Evolutionary conservation across 2,888 invertebrate species (phyloP).

Genomic region (Cataglyphis altisquamis): DNA sequence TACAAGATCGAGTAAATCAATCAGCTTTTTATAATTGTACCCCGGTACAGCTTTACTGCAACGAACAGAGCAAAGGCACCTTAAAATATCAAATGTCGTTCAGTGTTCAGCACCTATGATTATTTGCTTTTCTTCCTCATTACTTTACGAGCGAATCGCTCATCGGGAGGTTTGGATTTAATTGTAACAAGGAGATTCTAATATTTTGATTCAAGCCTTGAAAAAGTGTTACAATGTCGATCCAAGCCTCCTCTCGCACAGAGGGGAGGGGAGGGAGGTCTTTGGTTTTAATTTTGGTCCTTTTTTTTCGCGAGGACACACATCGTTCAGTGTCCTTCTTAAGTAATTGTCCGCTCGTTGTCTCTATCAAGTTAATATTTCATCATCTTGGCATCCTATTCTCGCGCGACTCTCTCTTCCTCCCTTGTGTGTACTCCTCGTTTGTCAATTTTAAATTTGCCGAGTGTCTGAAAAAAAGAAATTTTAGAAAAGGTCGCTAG

Average conservation of each 20-base stretch:
- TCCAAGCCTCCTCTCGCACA: conserved; percentile 35
- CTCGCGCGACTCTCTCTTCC: background rate
- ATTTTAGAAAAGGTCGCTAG: conserved; percentile 19
- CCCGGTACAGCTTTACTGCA: conserved; percentile 48
- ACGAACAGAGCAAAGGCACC: conserved; percentile 71
- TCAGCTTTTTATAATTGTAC: conserved; percentile 38
- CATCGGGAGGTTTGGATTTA: conserved; percentile 8
- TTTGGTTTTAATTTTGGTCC: conserved; percentile 68
- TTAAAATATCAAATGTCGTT: conserved; percentile 63
- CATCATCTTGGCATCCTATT: background rate
- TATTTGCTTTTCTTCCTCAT: conserved; percentile 52
- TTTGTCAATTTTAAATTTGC: conserved; percentile 3
- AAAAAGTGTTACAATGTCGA: conserved; percentile 16
- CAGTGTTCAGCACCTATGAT: conserved; percentile 65
- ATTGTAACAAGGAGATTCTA: conserved; percentile 1
- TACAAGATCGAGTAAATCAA: conserved; percentile 47
- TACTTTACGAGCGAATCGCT: conserved; percentile 9
- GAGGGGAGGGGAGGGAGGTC: conserved; percentile 18
- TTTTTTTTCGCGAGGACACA: conserved; percentile 56
- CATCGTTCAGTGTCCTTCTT: conserved; percentile 6
- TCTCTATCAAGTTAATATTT: conserved; percentile 2
- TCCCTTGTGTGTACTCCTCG: background rate
- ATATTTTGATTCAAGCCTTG: background rate
- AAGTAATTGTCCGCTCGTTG: conserved; percentile 26
- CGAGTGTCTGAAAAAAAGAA: conserved; percentile 20